A percentile compares a stretch with the other conserved stretches of the same genome.
Evolutionary conservation across 2,113 vertebrate genomes (phyloP).

Genomic region (Gymnocephalus cernua): DNA sequence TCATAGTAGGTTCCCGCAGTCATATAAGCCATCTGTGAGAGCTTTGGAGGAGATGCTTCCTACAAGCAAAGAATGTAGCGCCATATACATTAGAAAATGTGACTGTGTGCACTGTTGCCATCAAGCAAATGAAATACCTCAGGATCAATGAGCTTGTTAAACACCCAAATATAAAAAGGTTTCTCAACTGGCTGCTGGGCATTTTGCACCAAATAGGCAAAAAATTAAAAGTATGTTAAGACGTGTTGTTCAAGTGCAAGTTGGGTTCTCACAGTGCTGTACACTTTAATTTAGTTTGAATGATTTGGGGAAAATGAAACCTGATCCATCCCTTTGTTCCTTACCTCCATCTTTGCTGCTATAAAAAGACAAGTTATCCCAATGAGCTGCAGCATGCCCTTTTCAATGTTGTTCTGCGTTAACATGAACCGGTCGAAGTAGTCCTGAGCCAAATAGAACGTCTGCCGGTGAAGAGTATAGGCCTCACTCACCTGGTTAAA

Average conservation of each 20-base stretch:
- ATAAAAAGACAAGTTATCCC: conserved; percentile 94
- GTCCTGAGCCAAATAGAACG: conserved; percentile 94
- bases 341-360: conserved; percentile 93
- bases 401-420: conserved; percentile 88
- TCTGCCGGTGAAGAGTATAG: conserved; percentile 92
- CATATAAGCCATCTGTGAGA: conserved; percentile 91
- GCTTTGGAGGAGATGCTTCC: conserved; percentile 94
- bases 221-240: background rate
- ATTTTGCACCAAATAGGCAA: background rate
- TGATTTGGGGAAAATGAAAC: background rate
- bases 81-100: background rate
- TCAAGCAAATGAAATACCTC: background rate
- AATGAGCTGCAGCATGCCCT: conserved; percentile 91
- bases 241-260: background rate
- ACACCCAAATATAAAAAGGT: too few relatives aligned
- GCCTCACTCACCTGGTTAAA: conserved; percentile 89
- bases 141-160: background rate
- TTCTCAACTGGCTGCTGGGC: background rate
- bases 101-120: background rate
- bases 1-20: conserved; percentile 92
- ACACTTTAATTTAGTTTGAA: background rate
- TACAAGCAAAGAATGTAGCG: conserved; percentile 54
- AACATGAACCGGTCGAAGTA: conserved; percentile 95
- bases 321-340: fast-evolving
- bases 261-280: background rate